Percentiles rank a stretch among this genome's conserved stretches.
phyloP scores from a whole-genome alignment of 1,140 invertebrate genomes.

The Diabrotica virgifera region DNA sequence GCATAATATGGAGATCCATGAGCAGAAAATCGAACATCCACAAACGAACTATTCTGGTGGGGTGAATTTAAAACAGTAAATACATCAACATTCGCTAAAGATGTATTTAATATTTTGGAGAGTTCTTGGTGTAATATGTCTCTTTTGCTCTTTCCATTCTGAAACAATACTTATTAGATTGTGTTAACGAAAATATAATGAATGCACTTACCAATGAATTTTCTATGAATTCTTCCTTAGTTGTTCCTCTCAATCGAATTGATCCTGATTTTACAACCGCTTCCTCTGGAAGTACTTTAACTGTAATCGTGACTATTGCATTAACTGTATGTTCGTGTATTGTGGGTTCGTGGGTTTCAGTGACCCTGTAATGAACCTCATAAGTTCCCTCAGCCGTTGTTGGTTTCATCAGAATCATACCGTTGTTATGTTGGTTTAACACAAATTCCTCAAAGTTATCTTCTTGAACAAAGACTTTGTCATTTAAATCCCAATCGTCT shows the following conservation, averaged over 20 bases:
- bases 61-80: slow-evolving; percentile 80
- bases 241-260: slow-evolving; percentile 76
- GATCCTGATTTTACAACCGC: slow-evolving; percentile 88
- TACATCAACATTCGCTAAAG: slow-evolving; percentile 81
- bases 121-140: slow-evolving; percentile 68
- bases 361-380: slow-evolving; percentile 67
- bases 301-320: slow-evolving; percentile 78
- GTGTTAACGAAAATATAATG: not conserved
- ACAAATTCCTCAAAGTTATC: slow-evolving; percentile 58
- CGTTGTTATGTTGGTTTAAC: slow-evolving; percentile 63
- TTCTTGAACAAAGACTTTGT: slow-evolving; percentile 79
- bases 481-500: slow-evolving; percentile 90
- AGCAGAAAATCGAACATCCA: slow-evolving; percentile 87
- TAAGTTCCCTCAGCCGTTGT: slow-evolving; percentile 69
- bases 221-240: slow-evolving; percentile 79
- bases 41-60: slow-evolving; percentile 52
- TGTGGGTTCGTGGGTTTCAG: slow-evolving; percentile 56
- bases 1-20: slow-evolving; percentile 90
- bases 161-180: slow-evolving; percentile 26
- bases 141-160: slow-evolving; percentile 67
- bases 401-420: slow-evolving; percentile 79
- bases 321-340: slow-evolving; percentile 61
- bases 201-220: slow-evolving; percentile 49
- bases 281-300: slow-evolving; percentile 83
- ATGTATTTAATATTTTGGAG: slow-evolving; percentile 71